These are phyloP conservation scores for Malurus elegans DNA, from an alignment of 2,113 vertebrate species.

Conservation along the genomic window DNA sequence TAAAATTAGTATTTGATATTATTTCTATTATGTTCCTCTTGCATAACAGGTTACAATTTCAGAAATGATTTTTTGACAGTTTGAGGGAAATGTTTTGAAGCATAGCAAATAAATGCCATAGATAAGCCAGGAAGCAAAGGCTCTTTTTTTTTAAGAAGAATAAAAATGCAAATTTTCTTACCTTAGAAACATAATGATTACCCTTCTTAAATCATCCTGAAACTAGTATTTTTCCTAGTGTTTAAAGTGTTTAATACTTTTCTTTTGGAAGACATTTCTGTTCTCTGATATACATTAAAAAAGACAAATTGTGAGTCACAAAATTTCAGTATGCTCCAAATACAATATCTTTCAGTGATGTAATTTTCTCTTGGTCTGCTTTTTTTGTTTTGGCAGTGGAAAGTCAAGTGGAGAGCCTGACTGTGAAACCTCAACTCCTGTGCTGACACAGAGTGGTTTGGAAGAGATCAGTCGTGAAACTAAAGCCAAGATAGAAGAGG, in stretches of 20 bases:
- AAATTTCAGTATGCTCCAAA: no score
- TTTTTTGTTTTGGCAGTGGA: no score
- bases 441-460: no score
- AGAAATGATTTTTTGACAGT: constrained; percentile 27
- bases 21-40: constrained; percentile 11
- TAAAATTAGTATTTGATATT: constrained; percentile 25
- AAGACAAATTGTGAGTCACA: no score
- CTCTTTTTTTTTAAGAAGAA: background rate
- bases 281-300: background rate
- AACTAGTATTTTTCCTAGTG: background rate
- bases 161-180: background rate
- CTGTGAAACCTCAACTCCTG: no score
- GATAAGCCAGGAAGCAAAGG: background rate
- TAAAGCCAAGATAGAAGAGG: no score
- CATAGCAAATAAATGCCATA: background rate
- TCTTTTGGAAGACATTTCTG: background rate
- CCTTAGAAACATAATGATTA: background rate
- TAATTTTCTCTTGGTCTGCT: no score
- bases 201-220: background rate
- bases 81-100: background rate
- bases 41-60: background rate
- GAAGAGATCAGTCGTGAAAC: no score
- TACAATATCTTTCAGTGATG: no score
- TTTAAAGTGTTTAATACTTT: background rate
- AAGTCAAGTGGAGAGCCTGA: no score